phyloP scores from a whole-genome alignment of 2,113 vertebrate species.

The Platanista minor region DNA sequence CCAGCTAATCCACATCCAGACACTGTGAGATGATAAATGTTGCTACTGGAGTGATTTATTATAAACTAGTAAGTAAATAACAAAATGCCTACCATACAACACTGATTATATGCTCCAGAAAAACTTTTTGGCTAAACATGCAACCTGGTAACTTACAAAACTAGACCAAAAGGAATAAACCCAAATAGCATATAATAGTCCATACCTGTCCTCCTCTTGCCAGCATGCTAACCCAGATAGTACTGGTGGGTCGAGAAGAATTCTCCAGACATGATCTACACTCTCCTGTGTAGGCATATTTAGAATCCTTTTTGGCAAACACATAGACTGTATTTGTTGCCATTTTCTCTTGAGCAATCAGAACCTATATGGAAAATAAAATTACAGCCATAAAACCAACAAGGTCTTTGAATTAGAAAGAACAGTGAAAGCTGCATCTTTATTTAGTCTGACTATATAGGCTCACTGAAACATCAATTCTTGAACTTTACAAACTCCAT shows the following conservation, averaged over 20 bases:
- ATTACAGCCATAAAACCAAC: neutral
- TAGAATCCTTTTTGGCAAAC: conserved; percentile 99
- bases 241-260: conserved; percentile 97
- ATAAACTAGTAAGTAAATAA: neutral
- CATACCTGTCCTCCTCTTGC: conserved; percentile 96
- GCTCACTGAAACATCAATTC: neutral
- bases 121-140: neutral
- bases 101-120: neutral
- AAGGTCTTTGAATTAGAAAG: neutral
- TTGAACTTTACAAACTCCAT: neutral
- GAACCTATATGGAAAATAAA: conserved; percentile 84
- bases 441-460: neutral
- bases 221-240: conserved; percentile 99
- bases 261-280: conserved; percentile 98
- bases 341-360: conserved; percentile 99
- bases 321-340: conserved; percentile 99
- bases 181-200: neutral
- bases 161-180: conserved; percentile 18
- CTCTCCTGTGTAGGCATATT: conserved; percentile 97
- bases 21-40: neutral
- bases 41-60: neutral
- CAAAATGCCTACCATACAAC: neutral
- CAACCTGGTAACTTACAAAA: neutral
- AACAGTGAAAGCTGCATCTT: conserved; percentile 13
- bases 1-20: neutral